Conservation (phyloP, 2,888 invertebrate genomes). For the Nudaria mundana region DNA sequence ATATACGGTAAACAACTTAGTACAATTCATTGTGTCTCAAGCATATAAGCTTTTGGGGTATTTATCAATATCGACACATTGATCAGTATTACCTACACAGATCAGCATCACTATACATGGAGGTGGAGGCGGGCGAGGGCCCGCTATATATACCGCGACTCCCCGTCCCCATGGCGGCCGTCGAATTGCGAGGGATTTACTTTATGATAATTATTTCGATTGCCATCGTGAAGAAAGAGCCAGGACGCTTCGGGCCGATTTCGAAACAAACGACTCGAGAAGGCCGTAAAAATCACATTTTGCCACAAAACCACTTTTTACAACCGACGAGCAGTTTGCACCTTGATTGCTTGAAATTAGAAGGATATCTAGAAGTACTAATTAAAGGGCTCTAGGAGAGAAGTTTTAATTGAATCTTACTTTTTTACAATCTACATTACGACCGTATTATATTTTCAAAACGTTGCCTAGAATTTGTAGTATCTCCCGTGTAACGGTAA, state of each 20-base stretch:
- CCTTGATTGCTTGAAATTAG: slow-evolving; percentile 53
- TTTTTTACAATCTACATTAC: slow-evolving; percentile 24
- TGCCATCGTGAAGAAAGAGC: slow-evolving; percentile 68
- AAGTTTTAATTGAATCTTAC: slow-evolving; percentile 33
- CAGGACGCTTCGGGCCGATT: slow-evolving; percentile 54
- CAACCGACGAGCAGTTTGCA: slow-evolving; percentile 48
- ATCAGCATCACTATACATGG: slow-evolving; percentile 55
- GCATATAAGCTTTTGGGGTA: background rate
- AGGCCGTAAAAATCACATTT: slow-evolving; percentile 64
- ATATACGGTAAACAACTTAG: too few species aligned
- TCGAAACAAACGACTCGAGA: slow-evolving; percentile 47
- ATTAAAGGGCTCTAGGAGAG: slow-evolving; percentile 41
- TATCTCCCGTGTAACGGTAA: background rate
- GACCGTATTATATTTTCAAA: slow-evolving; percentile 15
- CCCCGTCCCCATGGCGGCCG: slow-evolving; percentile 59
- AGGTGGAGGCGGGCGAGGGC: slow-evolving; percentile 51
- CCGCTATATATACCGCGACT: slow-evolving; percentile 63
- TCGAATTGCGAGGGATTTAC: slow-evolving; percentile 77
- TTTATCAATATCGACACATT: slow-evolving; percentile 40
- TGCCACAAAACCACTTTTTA: slow-evolving; percentile 51
- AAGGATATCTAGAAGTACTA: slow-evolving; percentile 45
- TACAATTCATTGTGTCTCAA: background rate
- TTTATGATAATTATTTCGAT: slow-evolving; percentile 80
- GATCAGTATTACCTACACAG: slow-evolving; percentile 21
- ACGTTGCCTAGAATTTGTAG: slow-evolving; percentile 4